phyloP scores from a whole-genome alignment of 2,797 vertebrate genomes.

The Hydrolagus colliei region DNA sequence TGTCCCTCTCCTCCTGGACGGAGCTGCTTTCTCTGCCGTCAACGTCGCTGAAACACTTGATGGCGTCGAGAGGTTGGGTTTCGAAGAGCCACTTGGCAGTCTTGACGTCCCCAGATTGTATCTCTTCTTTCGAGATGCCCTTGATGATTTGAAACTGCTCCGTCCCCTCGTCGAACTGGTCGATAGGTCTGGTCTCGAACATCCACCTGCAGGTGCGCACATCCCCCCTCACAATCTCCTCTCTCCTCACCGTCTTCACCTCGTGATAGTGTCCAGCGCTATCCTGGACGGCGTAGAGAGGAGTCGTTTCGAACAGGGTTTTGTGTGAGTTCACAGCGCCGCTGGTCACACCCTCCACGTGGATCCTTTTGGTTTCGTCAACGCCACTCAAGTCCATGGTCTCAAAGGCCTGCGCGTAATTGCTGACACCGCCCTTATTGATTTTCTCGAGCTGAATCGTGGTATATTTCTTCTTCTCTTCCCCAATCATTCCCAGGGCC shows the following conservation, averaged over 20 bases:
- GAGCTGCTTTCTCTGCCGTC: conserved; percentile 65
- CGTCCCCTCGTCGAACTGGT: conserved; percentile 79
- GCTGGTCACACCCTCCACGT: conserved; percentile 67
- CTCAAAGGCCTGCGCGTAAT: conserved; percentile 77
- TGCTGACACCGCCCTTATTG: conserved; percentile 74
- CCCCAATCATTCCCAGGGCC: conserved; percentile 75
- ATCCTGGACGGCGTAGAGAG: conserved; percentile 80
- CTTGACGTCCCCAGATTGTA: conserved; percentile 82
- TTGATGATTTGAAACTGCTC: conserved; percentile 79
- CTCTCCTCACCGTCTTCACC: conserved; percentile 77
- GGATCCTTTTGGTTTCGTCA: conserved; percentile 68
- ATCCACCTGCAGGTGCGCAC: conserved; percentile 84
- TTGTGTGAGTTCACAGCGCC: conserved; percentile 77
- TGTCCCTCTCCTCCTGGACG: conserved; percentile 46
- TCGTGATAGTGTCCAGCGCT: conserved; percentile 78
- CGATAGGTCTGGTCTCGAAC: conserved; percentile 86
- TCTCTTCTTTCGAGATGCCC: conserved; percentile 83
- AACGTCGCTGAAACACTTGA: conserved; percentile 74
- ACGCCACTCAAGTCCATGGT: conserved; percentile 59
- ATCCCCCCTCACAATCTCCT: conserved; percentile 83
- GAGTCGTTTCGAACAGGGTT: conserved; percentile 76
- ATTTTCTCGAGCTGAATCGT: conserved; percentile 78
- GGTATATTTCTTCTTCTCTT: conserved; percentile 68
- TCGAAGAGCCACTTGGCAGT: conserved; percentile 91
- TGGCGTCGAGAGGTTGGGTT: conserved; percentile 83